phyloP scores from a whole-genome alignment of 2,113 vertebrate genomes.

The Salminus brasiliensis region DNA sequence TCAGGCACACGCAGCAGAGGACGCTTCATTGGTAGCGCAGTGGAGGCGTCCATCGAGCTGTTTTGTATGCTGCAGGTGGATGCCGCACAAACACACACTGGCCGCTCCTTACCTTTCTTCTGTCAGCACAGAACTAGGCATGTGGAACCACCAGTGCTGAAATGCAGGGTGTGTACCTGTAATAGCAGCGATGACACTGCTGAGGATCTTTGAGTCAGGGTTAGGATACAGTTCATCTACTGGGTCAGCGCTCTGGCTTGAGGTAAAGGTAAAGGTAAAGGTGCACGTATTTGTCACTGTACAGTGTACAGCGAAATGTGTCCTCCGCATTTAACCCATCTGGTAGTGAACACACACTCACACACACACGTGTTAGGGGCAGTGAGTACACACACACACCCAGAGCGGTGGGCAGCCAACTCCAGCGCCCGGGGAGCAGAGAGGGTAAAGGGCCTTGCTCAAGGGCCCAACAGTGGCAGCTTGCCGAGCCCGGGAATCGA shows the following conservation, averaged over 20 bases:
- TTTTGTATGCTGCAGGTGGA: constrained; percentile 6
- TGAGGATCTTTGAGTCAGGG: neutral
- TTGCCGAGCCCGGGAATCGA: too few species aligned
- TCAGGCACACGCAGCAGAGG: neutral
- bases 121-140: neutral
- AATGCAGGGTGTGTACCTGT: neutral
- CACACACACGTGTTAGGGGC: too few species aligned
- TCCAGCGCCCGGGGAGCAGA: too few species aligned
- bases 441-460: too few species aligned
- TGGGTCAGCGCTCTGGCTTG: neutral
- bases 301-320: too few species aligned
- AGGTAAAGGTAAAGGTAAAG: too few species aligned
- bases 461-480: too few species aligned
- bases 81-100: neutral
- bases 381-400: too few species aligned
- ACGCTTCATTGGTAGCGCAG: neutral
- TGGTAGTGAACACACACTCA: too few species aligned
- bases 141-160: neutral
- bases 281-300: too few species aligned
- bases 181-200: neutral
- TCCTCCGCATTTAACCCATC: too few species aligned
- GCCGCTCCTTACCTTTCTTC: neutral
- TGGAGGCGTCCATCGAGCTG: neutral
- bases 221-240: neutral
- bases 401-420: too few species aligned